phyloP scores from a whole-genome alignment of 2,797 vertebrate genomes.

The Oryzias dopingdopingensis region DNA sequence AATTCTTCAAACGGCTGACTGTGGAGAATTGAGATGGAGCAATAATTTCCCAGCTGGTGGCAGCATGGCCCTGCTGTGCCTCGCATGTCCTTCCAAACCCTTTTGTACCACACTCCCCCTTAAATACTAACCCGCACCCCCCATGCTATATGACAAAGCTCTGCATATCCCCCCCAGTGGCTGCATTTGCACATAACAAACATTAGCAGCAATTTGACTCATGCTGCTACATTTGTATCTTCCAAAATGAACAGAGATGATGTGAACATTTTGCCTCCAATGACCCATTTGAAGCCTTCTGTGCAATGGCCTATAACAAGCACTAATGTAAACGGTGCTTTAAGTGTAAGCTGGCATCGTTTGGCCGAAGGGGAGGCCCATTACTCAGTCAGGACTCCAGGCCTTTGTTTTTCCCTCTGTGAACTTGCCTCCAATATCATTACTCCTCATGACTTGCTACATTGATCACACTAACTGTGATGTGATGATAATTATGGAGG shows the following conservation, averaged over 20 bases:
- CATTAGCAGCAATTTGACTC: conserved; percentile 65
- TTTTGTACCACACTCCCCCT: conserved; percentile 51
- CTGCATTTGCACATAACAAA: conserved; percentile 65
- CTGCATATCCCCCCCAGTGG: conserved; percentile 49
- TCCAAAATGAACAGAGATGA: conserved; percentile 57
- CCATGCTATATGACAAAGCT: conserved; percentile 47
- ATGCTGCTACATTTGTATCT: conserved; percentile 59
- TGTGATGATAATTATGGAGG: conserved; percentile 57
- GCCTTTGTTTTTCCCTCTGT: conserved; percentile 37
- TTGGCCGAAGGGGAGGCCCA: conserved; percentile 57
- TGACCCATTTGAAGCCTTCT: conserved; percentile 56
- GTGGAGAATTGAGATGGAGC: conserved; percentile 32
- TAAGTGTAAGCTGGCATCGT: conserved; percentile 64
- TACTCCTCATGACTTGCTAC: conserved; percentile 47
- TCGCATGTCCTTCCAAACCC: conserved; percentile 32
- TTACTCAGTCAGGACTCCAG: conserved; percentile 56
- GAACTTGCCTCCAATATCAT: conserved; percentile 44
- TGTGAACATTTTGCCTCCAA: conserved; percentile 64
- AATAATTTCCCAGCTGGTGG: conserved; percentile 61
- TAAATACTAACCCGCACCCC: conserved; percentile 45
- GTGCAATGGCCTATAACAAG: conserved; percentile 62
- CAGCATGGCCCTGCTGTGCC: conserved; percentile 62
- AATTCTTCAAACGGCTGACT: conserved; percentile 31
- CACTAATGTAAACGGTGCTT: conserved; percentile 71
- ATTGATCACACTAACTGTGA: conserved; percentile 56